Percentiles rank a stretch among this genome's conserved stretches.
phyloP scores from a whole-genome alignment of 2,797 vertebrate species.

The Tarsius wallacei region DNA sequence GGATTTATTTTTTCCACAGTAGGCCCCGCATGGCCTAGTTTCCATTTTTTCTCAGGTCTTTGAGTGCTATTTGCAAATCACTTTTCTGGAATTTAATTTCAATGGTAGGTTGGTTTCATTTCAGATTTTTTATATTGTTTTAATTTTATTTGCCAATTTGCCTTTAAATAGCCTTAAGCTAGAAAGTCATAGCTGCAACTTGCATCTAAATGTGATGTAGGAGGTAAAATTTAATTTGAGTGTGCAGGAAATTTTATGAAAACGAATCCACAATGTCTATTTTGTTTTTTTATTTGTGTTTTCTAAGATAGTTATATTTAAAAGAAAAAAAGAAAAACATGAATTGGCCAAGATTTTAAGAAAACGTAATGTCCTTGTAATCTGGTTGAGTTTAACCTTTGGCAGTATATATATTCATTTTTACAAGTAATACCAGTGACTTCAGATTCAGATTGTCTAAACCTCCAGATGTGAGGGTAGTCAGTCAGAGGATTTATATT shows the following conservation, averaged over 20 bases:
- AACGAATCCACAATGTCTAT: conserved; percentile 60
- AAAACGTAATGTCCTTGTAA: conserved; percentile 33
- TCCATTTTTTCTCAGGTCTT: conserved; percentile 88
- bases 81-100: conserved; percentile 91
- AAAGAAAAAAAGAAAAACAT: conserved; percentile 38
- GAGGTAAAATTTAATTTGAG: conserved; percentile 82
- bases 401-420: conserved; percentile 30
- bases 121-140: conserved; percentile 87
- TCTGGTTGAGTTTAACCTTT: conserved; percentile 34
- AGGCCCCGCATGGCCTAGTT: conserved; percentile 85
- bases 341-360: conserved; percentile 41
- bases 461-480: background rate
- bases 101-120: conserved; percentile 90
- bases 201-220: conserved; percentile 86
- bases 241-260: conserved; percentile 63
- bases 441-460: conserved; percentile 47
- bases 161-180: conserved; percentile 89
- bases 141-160: conserved; percentile 92
- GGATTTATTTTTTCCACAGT: conserved; percentile 90
- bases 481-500: background rate
- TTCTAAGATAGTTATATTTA: conserved; percentile 53
- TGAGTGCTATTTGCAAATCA: conserved; percentile 92
- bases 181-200: conserved; percentile 84
- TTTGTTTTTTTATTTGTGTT: conserved; percentile 46
- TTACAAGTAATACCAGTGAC: background rate